Evolutionary conservation across 2,888 invertebrate species (phyloP), one percentile per base, ranked within the genome.

Genomic region (Arenicola marina): DNA sequence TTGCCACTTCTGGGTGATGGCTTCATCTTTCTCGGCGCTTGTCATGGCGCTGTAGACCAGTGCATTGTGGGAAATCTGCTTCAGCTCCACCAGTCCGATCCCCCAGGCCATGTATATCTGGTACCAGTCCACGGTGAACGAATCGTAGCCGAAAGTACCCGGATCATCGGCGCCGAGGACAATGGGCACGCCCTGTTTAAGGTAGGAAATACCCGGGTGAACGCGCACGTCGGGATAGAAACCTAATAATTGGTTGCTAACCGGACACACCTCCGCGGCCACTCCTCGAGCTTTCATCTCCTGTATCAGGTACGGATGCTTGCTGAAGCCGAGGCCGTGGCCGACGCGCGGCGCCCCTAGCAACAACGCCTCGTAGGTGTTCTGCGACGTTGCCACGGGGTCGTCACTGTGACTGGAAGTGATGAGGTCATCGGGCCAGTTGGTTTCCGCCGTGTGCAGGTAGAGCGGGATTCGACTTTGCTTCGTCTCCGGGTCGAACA

Each of bases 131-230:
- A 71, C 59, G 15, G 69, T 72, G 46, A 72, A 63, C 53, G 72
- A 63, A 54, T 74, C 70, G 55, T 66, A 69, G n/a, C 74, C 74
- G 58, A 74, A 73, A 33, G 63, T 71, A 7, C 74, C 74, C 7
- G 74, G 71, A 59, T 74, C 74, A 46, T 74, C 74, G 7, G 73
- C 53, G 33, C 68, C 68, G 21, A 74, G 55, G 2, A 74, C 67
- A 21, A 74, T 62, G 15, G 70, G 67, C 21, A 73, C 58, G 15
- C 73, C 74, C 21, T 34, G 48, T 18, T 68, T 56, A 58, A 63
- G 54, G 51, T 68, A 68, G 48, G 54, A 46, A 15, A 68, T 55
- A 21, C 63, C 73, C 29, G 72, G 72, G 59, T 73, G 73, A 51
- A 66, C 69, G 7, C 73, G 54, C n/a, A 73, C 44, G 58, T 74